Percentiles rank a stretch among this genome's conserved stretches.
These are phyloP conservation scores for Brachyistius frenatus DNA, from an alignment of 2,113 vertebrate species.

Conservation along the genomic window DNA sequence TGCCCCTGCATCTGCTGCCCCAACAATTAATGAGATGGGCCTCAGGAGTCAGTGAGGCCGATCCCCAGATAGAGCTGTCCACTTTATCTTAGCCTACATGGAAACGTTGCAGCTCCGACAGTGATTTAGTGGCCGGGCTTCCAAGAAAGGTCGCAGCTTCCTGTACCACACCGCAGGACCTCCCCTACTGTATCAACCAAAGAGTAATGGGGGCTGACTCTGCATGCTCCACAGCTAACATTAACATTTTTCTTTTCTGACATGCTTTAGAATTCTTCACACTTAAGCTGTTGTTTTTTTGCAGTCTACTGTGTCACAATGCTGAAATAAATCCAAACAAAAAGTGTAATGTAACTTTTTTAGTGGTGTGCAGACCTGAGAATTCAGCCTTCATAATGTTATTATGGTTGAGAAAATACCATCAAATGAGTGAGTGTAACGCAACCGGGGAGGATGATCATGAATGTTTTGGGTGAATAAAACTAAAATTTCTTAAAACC, in stretches of 20 bases:
- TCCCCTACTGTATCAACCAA: constrained; percentile 65
- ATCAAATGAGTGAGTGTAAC: too few species aligned
- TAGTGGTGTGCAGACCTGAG: not conserved
- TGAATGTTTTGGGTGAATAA: too few species aligned
- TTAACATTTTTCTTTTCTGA: constrained; percentile 75
- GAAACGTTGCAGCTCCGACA: constrained; percentile 77
- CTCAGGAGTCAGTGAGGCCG: constrained; percentile 78
- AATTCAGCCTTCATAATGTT: too few species aligned
- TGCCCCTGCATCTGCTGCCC: constrained; percentile 76
- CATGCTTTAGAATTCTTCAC: constrained; percentile 41
- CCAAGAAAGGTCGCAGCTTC: constrained; percentile 82
- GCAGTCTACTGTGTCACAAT: constrained; percentile 1
- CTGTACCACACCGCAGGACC: constrained; percentile 74
- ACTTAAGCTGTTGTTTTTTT: constrained; percentile 27
- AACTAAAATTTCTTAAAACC: too few species aligned
- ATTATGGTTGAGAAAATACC: too few species aligned
- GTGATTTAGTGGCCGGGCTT: constrained; percentile 80
- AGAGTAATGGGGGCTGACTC: constrained; percentile 75
- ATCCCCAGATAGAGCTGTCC: constrained; percentile 83
- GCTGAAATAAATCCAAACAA: constrained; percentile 2
- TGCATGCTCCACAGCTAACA: constrained; percentile 63
- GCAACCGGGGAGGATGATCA: too few species aligned
- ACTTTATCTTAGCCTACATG: constrained; percentile 80
- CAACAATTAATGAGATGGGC: constrained; percentile 82
- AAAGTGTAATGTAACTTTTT: not conserved